Base-by-base conservation (phyloP, 2,797 vertebrate species). In the Leucoraja ocellata region DNA sequence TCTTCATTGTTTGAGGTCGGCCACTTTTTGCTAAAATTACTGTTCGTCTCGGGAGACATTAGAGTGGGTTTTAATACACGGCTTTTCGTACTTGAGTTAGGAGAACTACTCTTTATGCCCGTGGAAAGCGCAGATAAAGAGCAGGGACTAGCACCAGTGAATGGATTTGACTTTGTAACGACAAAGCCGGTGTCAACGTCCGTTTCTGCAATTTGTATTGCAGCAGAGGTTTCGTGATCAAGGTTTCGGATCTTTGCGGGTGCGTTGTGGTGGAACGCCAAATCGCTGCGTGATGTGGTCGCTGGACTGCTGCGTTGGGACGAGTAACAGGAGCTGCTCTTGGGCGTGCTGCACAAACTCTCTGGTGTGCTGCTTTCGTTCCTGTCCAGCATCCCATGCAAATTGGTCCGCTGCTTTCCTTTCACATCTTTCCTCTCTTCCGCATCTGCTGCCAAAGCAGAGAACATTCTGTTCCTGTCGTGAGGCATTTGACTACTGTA, bases 131-230 rank as follows among this genome's bases (percentile, higher is more conserved):
- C 93, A 92, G 93, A 94, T 25, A 96, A 93, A 0, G 95, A 95
- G 94, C 95, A 61, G 94, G 25, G 2, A 93, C 94, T 80, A 11
- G 95, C 93, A 36, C 86, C 25, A 32, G 93, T 68, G 5, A 94
- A 32, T 28, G 46, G 23, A 3, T 94, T 91, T 96, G 94, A 36
- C 36, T 0, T 93, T 0, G 79, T n/a, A 93, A 95, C 94, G 0
- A 96, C 93, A 0, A 95, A 95, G 23, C 98, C 98, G 0, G 98
- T 99, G 95, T 99, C 98, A 1, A 98, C 98, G 0, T 98, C 95
- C 0, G 96, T 98, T 95, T 99, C 98, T 0, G 96, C 93, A 14
- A 96, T 96, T 36, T 96, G 94, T 23, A 61, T 76, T 1, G 4
- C 25, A 0, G 90, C 16, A 1, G 2, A 25, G 28, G 93, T 93